Evolutionary conservation across 2,797 vertebrate species (phyloP), one percentile per base, ranked within the genome.

Genomic region (Acrossocheilus wenchowensis): DNA sequence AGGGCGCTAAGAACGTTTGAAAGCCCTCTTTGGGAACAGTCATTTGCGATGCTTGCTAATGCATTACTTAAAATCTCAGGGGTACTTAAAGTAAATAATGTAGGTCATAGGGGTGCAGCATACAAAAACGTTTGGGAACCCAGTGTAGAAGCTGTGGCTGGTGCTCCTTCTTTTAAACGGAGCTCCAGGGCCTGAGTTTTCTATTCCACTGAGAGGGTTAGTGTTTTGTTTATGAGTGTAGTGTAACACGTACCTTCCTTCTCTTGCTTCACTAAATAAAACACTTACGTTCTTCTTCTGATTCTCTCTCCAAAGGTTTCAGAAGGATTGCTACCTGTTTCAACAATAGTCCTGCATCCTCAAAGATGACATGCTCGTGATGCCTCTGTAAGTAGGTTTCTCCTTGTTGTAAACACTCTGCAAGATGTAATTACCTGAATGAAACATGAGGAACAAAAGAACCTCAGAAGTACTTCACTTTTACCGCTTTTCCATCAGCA

Each of bases 311-410:
- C 92, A 89, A 89, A 95, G 92, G 88, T 94, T 93, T 92, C 91
- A 90, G 93, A 94, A 93, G 95, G 94, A 95, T 92, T 91, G 92
- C 90, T 89, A 88, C 78, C 91, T 91, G 92, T 84, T 86, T 5
- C 91, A 87, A 88, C 89, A 87, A 86, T 84, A 86, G 73, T 88
- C 90, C 88, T 87, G 82, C 92, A 90, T 83, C 92, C 90, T 89
- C 0, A 30, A 91, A 90, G 91, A 94, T 95, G 94, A 94, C 89
- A 85, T 88, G 88, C 91, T 93, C 95, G 96, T 97, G 96, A 97
- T 97, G 96, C 94, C 93, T 91, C 92, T 88, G 95, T 95, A 94
- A 95, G 95, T 95, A 92, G 83, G 82, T 91, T 73, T 84, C 90
- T 87, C 75, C 83, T 45, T 57, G 41, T 85, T 73, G 77, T 19